These are phyloP conservation scores for Nemotelus pantherinus DNA, from an alignment of 2,888 invertebrate species.

Conservation along the genomic window DNA sequence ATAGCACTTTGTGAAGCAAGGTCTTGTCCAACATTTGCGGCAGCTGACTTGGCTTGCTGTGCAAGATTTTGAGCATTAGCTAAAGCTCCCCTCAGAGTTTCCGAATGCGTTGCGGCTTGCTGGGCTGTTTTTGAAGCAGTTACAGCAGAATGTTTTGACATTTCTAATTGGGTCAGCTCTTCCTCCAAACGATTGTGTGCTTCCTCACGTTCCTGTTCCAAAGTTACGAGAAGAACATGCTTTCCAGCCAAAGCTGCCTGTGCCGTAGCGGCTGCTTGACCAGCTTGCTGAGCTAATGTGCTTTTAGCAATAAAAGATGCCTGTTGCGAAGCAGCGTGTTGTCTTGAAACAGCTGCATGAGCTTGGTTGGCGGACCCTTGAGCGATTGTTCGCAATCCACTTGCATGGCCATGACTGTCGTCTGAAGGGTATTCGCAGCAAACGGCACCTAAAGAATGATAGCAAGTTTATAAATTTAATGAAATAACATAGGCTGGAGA, in stretches of 20 bases:
- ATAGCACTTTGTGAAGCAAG: slow-evolving; percentile 77
- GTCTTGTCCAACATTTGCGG: slow-evolving; percentile 76
- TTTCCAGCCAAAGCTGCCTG: slow-evolving; percentile 76
- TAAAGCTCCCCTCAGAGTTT: slow-evolving; percentile 74
- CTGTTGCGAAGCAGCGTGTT: slow-evolving; percentile 80
- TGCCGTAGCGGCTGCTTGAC: slow-evolving; percentile 75
- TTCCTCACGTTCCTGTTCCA: slow-evolving; percentile 80
- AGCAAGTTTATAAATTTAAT: neutral
- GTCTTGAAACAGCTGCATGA: slow-evolving; percentile 76
- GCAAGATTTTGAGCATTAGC: slow-evolving; percentile 72
- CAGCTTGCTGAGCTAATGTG: slow-evolving; percentile 79
- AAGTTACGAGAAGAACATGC: slow-evolving; percentile 73
- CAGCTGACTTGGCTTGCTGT: slow-evolving; percentile 75
- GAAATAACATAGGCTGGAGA: neutral
- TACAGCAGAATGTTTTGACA: slow-evolving; percentile 75
- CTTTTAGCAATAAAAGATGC: slow-evolving; percentile 83
- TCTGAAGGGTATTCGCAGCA: slow-evolving; percentile 64
- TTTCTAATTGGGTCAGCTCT: slow-evolving; percentile 76
- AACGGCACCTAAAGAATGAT: neutral
- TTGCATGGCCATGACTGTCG: slow-evolving; percentile 71
- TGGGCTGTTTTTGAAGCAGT: slow-evolving; percentile 74
- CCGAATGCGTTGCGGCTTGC: slow-evolving; percentile 74
- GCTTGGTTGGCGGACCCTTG: slow-evolving; percentile 82
- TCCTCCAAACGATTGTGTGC: slow-evolving; percentile 74
- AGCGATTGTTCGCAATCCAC: slow-evolving; percentile 77